These are phyloP conservation scores for Nysson spinosus DNA, from an alignment of 2,888 invertebrate genomes.

Conservation along the genomic window DNA sequence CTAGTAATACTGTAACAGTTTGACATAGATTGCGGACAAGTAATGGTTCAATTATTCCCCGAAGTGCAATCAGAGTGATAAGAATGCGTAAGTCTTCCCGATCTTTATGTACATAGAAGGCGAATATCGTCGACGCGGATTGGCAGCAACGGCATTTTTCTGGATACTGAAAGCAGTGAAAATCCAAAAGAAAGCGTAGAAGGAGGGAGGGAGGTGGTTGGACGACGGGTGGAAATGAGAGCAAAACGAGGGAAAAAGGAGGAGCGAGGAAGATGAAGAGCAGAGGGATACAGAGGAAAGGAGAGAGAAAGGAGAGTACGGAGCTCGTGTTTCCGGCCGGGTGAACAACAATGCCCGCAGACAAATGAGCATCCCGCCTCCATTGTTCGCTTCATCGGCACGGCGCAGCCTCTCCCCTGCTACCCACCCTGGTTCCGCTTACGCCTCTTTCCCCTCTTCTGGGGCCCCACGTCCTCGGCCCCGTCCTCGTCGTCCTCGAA, in stretches of 20 bases:
- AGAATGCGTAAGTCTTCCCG: too few relatives aligned
- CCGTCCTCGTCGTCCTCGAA: constrained; percentile 51
- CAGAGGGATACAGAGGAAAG: constrained; percentile 34
- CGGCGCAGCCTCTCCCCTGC: constrained; percentile 62
- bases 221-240: constrained; percentile 8
- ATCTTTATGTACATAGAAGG: too few relatives aligned
- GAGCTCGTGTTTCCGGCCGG: constrained; percentile 75
- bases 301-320: constrained; percentile 61
- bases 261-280: constrained; percentile 42
- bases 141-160: constrained; percentile 6
- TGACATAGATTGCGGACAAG: too few relatives aligned
- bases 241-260: constrained; percentile 25
- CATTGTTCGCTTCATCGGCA: constrained; percentile 75
- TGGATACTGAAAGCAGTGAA: not conserved
- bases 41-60: too few relatives aligned
- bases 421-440: constrained; percentile 57
- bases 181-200: constrained; percentile 1
- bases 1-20: too few relatives aligned
- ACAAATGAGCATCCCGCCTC: constrained; percentile 78
- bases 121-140: too few relatives aligned
- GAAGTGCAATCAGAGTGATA: too few relatives aligned
- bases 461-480: constrained; percentile 34
- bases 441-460: constrained; percentile 42
- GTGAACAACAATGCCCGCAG: constrained; percentile 76
- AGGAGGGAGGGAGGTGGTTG: not conserved